These are phyloP conservation scores for Bombus impatiens DNA, from an alignment of 1,140 invertebrate species.

Conservation along the genomic window DNA sequence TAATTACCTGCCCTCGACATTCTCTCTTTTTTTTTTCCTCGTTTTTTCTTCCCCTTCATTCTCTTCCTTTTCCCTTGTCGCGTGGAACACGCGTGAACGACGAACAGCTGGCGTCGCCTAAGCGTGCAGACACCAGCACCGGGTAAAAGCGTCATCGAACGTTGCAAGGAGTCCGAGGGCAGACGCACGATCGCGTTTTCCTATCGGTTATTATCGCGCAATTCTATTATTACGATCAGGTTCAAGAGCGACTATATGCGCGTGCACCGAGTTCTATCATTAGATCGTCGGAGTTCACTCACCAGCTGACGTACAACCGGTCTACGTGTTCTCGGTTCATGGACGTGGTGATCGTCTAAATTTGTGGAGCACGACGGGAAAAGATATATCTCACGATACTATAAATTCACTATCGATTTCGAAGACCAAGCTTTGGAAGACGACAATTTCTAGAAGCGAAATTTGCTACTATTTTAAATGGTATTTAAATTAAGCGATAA, in stretches of 20 bases:
- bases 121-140: background rate
- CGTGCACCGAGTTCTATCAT: slow-evolving; percentile 60
- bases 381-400: too few species aligned
- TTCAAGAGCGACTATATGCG: slow-evolving; percentile 56
- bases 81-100: slow-evolving; percentile 11
- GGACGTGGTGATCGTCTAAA: background rate
- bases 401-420: too few species aligned
- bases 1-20: slow-evolving; percentile 57
- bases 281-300: slow-evolving; percentile 61
- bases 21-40: slow-evolving; percentile 25
- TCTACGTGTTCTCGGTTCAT: background rate
- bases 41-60: background rate
- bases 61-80: background rate
- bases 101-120: slow-evolving; percentile 28
- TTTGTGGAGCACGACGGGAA: background rate
- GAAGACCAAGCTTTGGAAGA: too few species aligned
- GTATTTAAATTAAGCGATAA: too few species aligned
- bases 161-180: background rate
- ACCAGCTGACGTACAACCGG: slow-evolving; percentile 43
- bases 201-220: slow-evolving; percentile 50
- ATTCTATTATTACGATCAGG: slow-evolving; percentile 69
- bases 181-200: slow-evolving; percentile 24
- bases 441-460: too few species aligned
- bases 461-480: too few species aligned
- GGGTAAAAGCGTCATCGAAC: background rate